These are phyloP conservation scores for Motacilla alba DNA, from an alignment of 2,113 vertebrate genomes.

Conservation along the genomic window DNA sequence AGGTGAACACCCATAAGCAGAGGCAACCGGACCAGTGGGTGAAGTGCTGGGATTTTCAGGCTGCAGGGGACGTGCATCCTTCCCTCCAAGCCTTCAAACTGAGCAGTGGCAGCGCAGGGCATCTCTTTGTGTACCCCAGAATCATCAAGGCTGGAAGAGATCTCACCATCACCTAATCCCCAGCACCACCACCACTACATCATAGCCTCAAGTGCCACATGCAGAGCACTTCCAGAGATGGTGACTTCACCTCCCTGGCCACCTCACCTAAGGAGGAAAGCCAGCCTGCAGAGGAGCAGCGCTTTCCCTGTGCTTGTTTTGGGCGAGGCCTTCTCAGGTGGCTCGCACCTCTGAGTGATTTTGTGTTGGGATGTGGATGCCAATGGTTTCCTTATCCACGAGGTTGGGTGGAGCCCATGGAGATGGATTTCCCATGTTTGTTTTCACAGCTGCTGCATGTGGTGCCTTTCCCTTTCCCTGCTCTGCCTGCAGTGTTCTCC, in stretches of 20 bases:
- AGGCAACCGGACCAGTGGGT: background rate
- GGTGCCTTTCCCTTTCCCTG: background rate
- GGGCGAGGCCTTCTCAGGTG: background rate
- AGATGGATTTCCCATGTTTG: fast-evolving
- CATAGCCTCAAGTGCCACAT: background rate
- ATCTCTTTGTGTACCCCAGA: background rate
- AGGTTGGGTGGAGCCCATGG: background rate
- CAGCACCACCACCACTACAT: background rate
- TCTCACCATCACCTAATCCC: background rate
- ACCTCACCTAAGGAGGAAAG: background rate
- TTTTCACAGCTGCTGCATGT: fast-evolving
- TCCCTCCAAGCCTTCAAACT: background rate
- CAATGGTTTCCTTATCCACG: fast-evolving
- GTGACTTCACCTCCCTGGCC: background rate
- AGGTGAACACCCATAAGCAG: background rate
- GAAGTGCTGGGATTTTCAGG: background rate
- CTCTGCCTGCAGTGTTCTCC: background rate
- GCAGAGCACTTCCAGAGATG: background rate
- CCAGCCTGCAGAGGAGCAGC: background rate
- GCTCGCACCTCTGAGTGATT: background rate
- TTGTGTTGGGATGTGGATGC: fast-evolving
- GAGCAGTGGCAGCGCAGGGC: background rate
- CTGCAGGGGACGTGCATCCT: background rate
- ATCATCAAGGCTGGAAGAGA: background rate
- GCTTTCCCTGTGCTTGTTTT: background rate